Evolutionary conservation across 1,140 invertebrate genomes (phyloP), one percentile per base, ranked within the genome.

Genomic region (Hylyphantes graminicola): DNA sequence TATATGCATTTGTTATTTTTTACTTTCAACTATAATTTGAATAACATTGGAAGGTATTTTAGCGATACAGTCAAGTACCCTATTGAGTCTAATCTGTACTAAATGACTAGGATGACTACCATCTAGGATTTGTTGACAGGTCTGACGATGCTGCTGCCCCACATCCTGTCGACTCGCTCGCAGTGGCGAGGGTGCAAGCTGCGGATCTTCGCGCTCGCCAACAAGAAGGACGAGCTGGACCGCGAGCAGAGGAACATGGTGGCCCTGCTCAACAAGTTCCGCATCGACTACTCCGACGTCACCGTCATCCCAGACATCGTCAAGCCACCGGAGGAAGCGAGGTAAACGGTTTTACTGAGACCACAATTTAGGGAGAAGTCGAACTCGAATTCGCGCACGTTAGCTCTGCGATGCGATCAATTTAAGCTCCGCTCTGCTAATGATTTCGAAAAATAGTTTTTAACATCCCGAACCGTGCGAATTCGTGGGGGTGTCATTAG

Each of bases 101-200:
- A n/a, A n/a, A n/a, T n/a, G n/a, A n/a, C n/a, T n/a, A n/a, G n/a
- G n/a, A n/a, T n/a, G n/a, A n/a, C n/a, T n/a, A n/a, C n/a, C n/a
- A n/a, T n/a, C n/a, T n/a, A n/a, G n/a, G n/a, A n/a, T n/a, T n/a
- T n/a, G n/a, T n/a, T n/a, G n/a, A n/a, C 7, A 85, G 84, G 94
- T 85, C 91, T 98, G 15, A 98, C 97, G 0, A 94, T 98, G 87
- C 91, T 98, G 19, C 89, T 98, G 78, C 97, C 97, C 0, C 97
- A 98, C 89, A 96, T 99, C 64, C 93, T 99, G 74, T 95, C 94
- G 64, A 97, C 95, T 6, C 92, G 96, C 84, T 92, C 93, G 51
- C 94, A 94, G 88, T 98, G 96, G 96, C 92, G 93, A 59, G 93
- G 93, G 80, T 96, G 96, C 88, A 96, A 95, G 90, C 90, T 99